A percentile compares a stretch with the other conserved stretches of the same genome.
Conservation (phyloP, 2,797 vertebrate species). For the Trematomus bernacchii region DNA sequence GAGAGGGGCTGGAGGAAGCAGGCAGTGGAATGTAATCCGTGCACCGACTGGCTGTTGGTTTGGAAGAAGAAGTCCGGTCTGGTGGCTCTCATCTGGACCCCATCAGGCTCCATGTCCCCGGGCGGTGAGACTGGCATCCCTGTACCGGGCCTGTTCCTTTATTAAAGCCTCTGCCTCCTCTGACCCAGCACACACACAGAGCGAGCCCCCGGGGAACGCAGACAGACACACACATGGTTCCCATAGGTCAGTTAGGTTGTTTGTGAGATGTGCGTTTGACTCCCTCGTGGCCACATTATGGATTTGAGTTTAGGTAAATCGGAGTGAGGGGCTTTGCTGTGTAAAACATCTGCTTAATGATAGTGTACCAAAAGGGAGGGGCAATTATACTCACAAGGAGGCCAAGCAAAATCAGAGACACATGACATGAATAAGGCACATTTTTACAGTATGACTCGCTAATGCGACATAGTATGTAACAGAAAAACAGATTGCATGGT, state of each 20-base stretch:
- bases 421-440: conserved; percentile 65
- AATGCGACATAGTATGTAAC: conserved; percentile 38
- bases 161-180: conserved; percentile 79
- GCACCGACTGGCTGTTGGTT: conserved; percentile 48
- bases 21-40: conserved; percentile 8
- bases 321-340: conserved; percentile 66
- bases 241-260: conserved; percentile 79
- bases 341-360: conserved; percentile 81
- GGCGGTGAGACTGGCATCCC: conserved; percentile 80
- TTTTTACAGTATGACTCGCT: conserved; percentile 57
- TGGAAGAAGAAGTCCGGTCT: conserved; percentile 62
- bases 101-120: conserved; percentile 76
- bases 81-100: conserved; percentile 83
- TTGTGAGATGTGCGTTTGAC: conserved; percentile 75
- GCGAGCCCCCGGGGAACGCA: conserved; percentile 67
- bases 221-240: conserved; percentile 78
- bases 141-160: conserved; percentile 77
- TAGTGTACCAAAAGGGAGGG: conserved; percentile 60
- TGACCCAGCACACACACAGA: conserved; percentile 74
- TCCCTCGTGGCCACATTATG: conserved; percentile 79
- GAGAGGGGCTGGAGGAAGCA: conserved; percentile 27
- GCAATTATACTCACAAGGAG: conserved; percentile 46
- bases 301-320: conserved; percentile 61
- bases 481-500: conserved; percentile 23
- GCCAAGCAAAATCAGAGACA: conserved; percentile 70